Conservation (phyloP, 2,797 vertebrate genomes). For the Cirrhinus molitorella region DNA sequence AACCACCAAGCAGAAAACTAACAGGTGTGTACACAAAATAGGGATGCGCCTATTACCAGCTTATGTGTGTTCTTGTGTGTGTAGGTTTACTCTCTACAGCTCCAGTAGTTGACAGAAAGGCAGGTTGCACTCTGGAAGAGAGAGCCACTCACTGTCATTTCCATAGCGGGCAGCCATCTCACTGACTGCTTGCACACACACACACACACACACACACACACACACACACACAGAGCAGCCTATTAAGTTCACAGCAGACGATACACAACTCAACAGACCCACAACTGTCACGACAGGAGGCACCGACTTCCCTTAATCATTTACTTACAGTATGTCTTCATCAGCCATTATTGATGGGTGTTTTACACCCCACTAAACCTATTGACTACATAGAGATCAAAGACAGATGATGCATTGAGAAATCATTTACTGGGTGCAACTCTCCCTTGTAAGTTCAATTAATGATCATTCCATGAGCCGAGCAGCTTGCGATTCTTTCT, state of each 20-base stretch:
- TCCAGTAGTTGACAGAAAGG: slow-evolving; percentile 37
- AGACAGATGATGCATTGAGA: slow-evolving; percentile 79
- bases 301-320: slow-evolving; percentile 47
- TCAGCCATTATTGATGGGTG: slow-evolving; percentile 73
- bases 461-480: slow-evolving; percentile 72
- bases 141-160: slow-evolving; percentile 38
- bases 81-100: slow-evolving; percentile 40
- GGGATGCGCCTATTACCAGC: slow-evolving; percentile 33
- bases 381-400: slow-evolving; percentile 79
- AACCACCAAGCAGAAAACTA: slow-evolving; percentile 50
- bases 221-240: slow-evolving; percentile 5
- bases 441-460: slow-evolving; percentile 73
- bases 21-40: slow-evolving; percentile 44
- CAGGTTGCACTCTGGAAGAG: slow-evolving; percentile 41
- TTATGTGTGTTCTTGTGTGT: slow-evolving; percentile 21
- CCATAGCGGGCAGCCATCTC: slow-evolving; percentile 28
- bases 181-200: slow-evolving; percentile 3
- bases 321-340: slow-evolving; percentile 60
- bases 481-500: slow-evolving; percentile 68
- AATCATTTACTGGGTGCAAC: slow-evolving; percentile 80
- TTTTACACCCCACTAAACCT: slow-evolving; percentile 77
- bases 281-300: slow-evolving; percentile 57
- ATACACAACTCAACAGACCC: slow-evolving; percentile 27
- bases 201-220: too few species aligned
- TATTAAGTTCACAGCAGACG: slow-evolving; percentile 18